Evolutionary conservation across 2,888 invertebrate genomes (phyloP).

Genomic region (Mythimna vitellina): DNA sequence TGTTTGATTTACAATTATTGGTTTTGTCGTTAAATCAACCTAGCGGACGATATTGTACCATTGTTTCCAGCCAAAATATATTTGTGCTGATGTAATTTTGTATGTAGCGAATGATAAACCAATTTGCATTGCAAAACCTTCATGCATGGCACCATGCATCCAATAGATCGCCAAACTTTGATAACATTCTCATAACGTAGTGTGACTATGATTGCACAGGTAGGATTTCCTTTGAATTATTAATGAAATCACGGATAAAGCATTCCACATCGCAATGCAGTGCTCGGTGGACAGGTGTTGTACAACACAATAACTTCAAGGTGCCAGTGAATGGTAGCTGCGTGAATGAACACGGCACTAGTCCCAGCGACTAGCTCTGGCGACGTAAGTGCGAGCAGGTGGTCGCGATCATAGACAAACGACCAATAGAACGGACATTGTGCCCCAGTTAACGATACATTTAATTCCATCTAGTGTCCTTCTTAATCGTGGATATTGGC

Average conservation of each 20-base stretch:
- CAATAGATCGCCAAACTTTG: constrained; percentile 59
- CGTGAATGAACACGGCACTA: constrained; percentile 62
- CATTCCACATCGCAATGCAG: constrained; percentile 53
- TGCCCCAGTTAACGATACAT: constrained; percentile 72
- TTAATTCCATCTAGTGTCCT: constrained; percentile 68
- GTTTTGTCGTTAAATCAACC: constrained; percentile 58
- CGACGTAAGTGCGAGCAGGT: constrained; percentile 41
- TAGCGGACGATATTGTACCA: constrained; percentile 49
- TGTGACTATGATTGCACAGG: constrained; percentile 52
- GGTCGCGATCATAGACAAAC: constrained; percentile 57
- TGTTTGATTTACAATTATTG: constrained; percentile 67
- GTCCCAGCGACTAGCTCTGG: constrained; percentile 9
- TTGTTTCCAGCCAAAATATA: constrained; percentile 60
- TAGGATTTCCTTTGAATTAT: constrained; percentile 56
- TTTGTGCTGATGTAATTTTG: constrained; percentile 45
- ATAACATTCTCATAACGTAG: constrained; percentile 54
- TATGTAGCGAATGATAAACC: constrained; percentile 23
- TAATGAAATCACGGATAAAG: constrained; percentile 56
- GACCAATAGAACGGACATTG: constrained; percentile 68
- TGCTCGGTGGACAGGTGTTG: constrained; percentile 58
- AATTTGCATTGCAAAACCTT: constrained; percentile 53
- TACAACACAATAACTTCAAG: constrained; percentile 59
- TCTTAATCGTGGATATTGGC: constrained; percentile 67
- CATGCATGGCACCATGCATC: constrained; percentile 33
- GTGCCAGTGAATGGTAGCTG: constrained; percentile 62